Base-by-base conservation (phyloP, 2,888 invertebrate genomes). In the Mythimna albipuncta region DNA sequence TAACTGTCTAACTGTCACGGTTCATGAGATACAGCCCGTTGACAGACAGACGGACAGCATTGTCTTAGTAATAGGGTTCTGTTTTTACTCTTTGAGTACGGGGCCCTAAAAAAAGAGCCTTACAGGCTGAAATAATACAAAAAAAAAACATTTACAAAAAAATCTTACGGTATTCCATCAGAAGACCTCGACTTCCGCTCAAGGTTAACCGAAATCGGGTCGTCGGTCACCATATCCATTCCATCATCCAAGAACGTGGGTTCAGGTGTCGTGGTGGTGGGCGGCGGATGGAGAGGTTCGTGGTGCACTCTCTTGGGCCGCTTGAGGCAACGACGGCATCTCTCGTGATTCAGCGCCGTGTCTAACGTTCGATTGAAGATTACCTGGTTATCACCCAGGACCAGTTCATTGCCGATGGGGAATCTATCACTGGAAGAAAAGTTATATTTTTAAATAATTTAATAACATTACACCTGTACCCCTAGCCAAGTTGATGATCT, bases 311-410 rank as follows among this genome's bases (percentile, higher is more conserved):
- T 87, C 82, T 50, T 81, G 1, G 89, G 93, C 13, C 78, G 87
- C 54, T 75, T 77, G 2, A 91, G 81, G 62, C 94, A 95, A 0
- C 87, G 88, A 2, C 77, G 80, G 77, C 95, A 95, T 2, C 85
- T 77, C 0, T 86, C 83, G 3, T 77, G 73, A 13, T 81, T 80
- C 9, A 92, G 76, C 0, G 76, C 81, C 0, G 86, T 80, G 35
- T 93, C 92, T 1, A 47, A 6, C 47, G 47, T 79, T 2, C 70
- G 81, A 73, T 91, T 87, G 83, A 84, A 92, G 16, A 89, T 74
- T 0, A 94, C 89, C 38, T 91, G 95, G 0, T 97, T 97, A 87
- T 98, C 98, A 0, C 98, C 98, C 81, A 98, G 94, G 86, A 98
- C 97, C 50, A 98, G 94, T 88, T 98, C 98, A 0, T 97, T 95